phyloP scores from a whole-genome alignment of 2,113 vertebrate species.

The Ammodramus savannarum region DNA sequence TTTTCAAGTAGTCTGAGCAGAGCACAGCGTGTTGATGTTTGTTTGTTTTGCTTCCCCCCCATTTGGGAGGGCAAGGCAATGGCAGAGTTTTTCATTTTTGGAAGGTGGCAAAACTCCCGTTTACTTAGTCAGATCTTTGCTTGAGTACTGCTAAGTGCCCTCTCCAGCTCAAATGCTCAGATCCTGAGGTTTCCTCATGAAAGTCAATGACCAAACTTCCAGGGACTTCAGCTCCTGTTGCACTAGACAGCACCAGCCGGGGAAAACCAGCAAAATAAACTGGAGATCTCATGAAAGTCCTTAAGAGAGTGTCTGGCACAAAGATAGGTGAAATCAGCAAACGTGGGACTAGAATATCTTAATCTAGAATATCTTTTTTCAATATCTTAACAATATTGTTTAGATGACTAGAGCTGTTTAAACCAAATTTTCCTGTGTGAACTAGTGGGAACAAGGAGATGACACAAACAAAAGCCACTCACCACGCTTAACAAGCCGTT shows the following conservation, averaged over 20 bases:
- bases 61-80: background rate
- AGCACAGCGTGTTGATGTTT: background rate
- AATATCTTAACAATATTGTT: background rate
- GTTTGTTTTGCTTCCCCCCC: background rate
- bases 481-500: background rate
- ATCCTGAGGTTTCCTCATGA: slow-evolving; percentile 43
- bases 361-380: background rate
- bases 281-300: background rate
- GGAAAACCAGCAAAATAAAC: background rate
- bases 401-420: background rate
- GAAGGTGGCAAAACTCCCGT: slow-evolving; percentile 47
- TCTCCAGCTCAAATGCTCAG: slow-evolving; percentile 13
- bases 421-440: background rate
- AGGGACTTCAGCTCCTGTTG: background rate
- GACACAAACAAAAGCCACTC: background rate
- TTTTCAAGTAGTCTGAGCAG: background rate
- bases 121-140: slow-evolving; percentile 38
- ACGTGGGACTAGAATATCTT: background rate
- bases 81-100: background rate
- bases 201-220: slow-evolving; percentile 44
- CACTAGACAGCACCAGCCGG: background rate
- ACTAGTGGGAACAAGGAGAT: background rate
- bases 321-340: background rate
- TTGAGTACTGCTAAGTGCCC: slow-evolving; percentile 53
- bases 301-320: background rate